Evolutionary conservation across 1,140 invertebrate species (phyloP).

Genomic region (Latrodectus geometricus): DNA sequence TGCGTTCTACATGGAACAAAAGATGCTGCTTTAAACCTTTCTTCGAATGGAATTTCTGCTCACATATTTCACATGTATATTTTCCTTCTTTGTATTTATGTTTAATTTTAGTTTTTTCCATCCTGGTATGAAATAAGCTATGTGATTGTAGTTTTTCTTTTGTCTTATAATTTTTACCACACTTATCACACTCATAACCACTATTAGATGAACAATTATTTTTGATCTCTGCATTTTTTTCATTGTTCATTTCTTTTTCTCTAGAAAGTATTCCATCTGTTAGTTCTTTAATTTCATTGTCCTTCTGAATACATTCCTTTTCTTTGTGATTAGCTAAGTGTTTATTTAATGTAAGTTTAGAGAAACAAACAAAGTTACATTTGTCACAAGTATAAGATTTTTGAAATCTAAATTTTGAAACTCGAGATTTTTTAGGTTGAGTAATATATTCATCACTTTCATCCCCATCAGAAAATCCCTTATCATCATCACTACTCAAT

Average conservation of each 20-base stretch:
- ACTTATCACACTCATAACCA: not conserved
- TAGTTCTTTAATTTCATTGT: not conserved
- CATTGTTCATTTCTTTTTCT: not conserved
- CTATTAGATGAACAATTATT: not conserved
- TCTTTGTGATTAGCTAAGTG: conserved; percentile 17
- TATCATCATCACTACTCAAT: not conserved
- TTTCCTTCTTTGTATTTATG: not conserved
- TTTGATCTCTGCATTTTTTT: not conserved
- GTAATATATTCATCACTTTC: conserved; percentile 22
- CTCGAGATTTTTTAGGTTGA: conserved; percentile 3
- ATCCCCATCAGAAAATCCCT: not conserved
- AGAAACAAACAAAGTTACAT: conserved; percentile 40
- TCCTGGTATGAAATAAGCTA: not conserved
- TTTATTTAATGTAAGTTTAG: conserved; percentile 5
- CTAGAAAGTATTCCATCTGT: not conserved
- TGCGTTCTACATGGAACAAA: conserved; percentile 19
- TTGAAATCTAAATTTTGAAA: conserved; percentile 8
- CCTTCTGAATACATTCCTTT: not conserved
- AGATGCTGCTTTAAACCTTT: conserved; percentile 36
- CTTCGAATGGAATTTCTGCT: not conserved
- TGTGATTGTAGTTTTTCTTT: not conserved
- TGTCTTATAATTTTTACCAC: not conserved
- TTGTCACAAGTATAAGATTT: conserved; percentile 16
- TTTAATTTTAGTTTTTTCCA: conserved; percentile 3
- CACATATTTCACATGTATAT: conserved; percentile 34